Evolutionary conservation across 2,113 vertebrate genomes (phyloP).

Genomic region (Petromus typicus): DNA sequence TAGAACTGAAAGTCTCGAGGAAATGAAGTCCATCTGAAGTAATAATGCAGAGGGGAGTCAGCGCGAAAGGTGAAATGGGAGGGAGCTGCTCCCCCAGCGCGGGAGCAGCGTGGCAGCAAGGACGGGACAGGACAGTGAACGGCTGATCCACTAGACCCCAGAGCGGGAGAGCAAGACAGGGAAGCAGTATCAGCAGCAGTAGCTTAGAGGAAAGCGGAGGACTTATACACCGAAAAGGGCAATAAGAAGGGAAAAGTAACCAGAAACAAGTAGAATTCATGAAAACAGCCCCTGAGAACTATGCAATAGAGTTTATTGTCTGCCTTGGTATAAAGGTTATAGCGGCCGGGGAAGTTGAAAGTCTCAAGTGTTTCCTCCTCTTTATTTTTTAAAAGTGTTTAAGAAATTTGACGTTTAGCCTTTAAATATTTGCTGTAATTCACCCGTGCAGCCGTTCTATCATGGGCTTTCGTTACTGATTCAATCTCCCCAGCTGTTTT

Average conservation of each 20-base stretch:
- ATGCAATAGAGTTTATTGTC: not conserved
- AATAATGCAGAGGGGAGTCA: not conserved
- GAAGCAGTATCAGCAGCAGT: not conserved
- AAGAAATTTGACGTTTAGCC: not conserved
- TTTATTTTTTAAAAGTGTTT: not conserved
- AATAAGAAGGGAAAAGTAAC: not conserved
- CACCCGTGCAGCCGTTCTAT: not conserved
- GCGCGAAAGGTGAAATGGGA: not conserved
- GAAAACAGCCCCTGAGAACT: not conserved
- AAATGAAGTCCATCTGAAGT: constrained; percentile 36
- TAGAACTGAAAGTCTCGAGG: constrained; percentile 19
- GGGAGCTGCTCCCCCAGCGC: no score
- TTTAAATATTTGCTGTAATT: not conserved
- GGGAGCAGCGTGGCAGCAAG: not conserved
- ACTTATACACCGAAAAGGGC: not conserved
- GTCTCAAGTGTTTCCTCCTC: not conserved
- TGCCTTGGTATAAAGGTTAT: not conserved
- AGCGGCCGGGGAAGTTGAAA: no score
- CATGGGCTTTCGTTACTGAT: not conserved
- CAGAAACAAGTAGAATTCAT: constrained; percentile 1
- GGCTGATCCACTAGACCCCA: not conserved
- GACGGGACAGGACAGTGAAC: not conserved
- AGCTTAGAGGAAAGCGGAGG: not conserved
- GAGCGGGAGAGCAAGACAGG: not conserved
- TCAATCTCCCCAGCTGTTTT: not conserved